Evolutionary conservation across 2,888 invertebrate genomes (phyloP), one percentile per base, ranked within the genome.

Genomic region (Beris morrisii): DNA sequence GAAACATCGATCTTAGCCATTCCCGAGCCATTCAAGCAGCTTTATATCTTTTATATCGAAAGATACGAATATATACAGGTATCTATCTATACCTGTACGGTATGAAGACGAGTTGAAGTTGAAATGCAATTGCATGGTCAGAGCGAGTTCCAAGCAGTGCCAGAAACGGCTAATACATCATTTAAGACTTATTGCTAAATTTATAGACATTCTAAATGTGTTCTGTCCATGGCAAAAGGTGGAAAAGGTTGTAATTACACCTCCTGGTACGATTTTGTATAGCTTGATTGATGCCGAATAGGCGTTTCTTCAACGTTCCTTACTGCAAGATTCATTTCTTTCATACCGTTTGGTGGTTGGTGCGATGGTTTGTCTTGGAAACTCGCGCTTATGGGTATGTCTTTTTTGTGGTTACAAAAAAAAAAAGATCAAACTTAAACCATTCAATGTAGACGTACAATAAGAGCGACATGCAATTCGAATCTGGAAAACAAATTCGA

Each of bases 191-290:
- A 57, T 57, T 58, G 57, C 65, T 38, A 57, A 57, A 58, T 65
- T 57, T 65, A 57, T 58, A 48, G 65, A 65, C 57, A 45, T 57
- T 58, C 48, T 30, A 44, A 65, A 55, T 65, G 56, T 61, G 38
- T 65, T 50, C 52, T 52, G 61, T 50, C 61, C 64, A 52, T 57
- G 65, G 65, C 31, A 46, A 48, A 53, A 57, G 65, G 65, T 57
- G 64, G 65, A 65, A 57, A 65, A 65, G 57, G 65, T 65, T 65
- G 65, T 65, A 65, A 65, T 65, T 65, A 65, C 65, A 65, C 52
- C 57, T 65, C 57, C 48, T 44, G 50, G 65, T 57, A 57, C 52
- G 57, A 57, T 65, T 65, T 55, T 56, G 43, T 22, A 50, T 38
- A n/a, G 53, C 32, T 56, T 52, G 65, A 65, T 65, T 65, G 65